Conservation (phyloP, 2,113 vertebrate species). For the Solea solea region DNA sequence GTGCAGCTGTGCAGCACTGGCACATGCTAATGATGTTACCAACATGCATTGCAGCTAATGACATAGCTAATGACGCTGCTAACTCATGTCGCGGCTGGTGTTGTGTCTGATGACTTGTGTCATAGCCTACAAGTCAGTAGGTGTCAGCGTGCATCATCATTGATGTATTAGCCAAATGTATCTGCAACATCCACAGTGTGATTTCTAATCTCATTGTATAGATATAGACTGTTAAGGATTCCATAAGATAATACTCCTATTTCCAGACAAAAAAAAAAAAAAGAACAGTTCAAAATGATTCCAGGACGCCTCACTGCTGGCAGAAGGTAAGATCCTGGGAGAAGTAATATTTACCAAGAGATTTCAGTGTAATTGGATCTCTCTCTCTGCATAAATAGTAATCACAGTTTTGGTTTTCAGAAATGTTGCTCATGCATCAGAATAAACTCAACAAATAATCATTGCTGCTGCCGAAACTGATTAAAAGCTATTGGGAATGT, state of each 20-base stretch:
- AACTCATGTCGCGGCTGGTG: too few relatives aligned
- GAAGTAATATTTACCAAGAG: conserved; percentile 76
- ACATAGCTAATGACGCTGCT: too few relatives aligned
- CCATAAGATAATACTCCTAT: conserved; percentile 52
- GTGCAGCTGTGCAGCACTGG: too few relatives aligned
- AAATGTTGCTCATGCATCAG: conserved; percentile 59
- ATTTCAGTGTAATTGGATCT: conserved; percentile 77
- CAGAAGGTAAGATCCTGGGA: conserved; percentile 69
- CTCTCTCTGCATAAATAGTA: conserved; percentile 73
- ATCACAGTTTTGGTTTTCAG: conserved; percentile 65
- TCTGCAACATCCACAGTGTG: not conserved
- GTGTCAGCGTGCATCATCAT: too few relatives aligned
- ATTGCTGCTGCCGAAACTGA: conserved; percentile 54
- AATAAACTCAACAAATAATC: conserved; percentile 65
- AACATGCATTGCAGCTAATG: too few relatives aligned
- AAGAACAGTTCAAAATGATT: conserved; percentile 58
- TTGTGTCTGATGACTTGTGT: too few relatives aligned
- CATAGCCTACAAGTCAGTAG: too few relatives aligned
- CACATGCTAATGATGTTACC: too few relatives aligned
- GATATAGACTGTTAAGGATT: conserved; percentile 44
- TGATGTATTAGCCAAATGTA: too few relatives aligned
- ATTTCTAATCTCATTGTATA: conserved; percentile 39
- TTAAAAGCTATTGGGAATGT: conserved; percentile 45
- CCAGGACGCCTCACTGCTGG: conserved; percentile 57
- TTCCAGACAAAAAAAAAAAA: conserved; percentile 58